Percentiles rank a stretch among this genome's conserved stretches.
Conservation (phyloP, 2,888 invertebrate species). For the Sphinx pinastri region DNA sequence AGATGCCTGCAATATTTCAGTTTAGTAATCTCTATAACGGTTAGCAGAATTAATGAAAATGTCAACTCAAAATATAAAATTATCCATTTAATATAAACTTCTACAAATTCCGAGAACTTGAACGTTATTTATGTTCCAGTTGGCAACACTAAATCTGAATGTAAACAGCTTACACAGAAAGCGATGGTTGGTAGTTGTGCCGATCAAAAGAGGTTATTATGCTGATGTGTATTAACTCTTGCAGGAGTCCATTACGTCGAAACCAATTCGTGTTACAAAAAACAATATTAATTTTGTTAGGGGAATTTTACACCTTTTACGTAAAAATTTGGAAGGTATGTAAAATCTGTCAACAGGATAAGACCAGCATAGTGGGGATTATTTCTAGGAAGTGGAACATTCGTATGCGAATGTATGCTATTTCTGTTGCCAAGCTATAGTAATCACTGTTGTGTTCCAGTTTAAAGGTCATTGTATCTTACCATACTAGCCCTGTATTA, state of each 20-base stretch:
- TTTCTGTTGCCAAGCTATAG: no score
- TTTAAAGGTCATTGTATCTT: no score
- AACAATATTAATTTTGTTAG: background rate
- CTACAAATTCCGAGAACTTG: constrained; percentile 1
- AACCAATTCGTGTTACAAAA: constrained; percentile 5
- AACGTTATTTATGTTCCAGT: background rate
- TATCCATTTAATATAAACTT: background rate
- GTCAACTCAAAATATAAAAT: background rate
- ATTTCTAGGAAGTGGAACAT: no score
- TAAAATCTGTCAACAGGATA: no score
- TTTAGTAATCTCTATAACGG: no score
- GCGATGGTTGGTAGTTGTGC: background rate
- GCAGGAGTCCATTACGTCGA: background rate
- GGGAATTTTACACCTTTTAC: background rate
- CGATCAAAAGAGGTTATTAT: constrained; percentile 10
- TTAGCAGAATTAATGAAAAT: background rate
- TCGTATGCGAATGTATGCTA: no score
- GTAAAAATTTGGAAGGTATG: background rate
- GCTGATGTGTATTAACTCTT: constrained; percentile 4
- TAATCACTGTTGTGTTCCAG: no score
- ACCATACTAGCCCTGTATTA: no score
- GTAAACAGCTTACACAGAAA: background rate
- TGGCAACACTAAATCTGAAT: background rate
- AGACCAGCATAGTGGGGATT: no score
- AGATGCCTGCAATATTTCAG: no score